These are phyloP conservation scores for Phataginus tricuspis DNA, from an alignment of 2,797 vertebrate species.

Conservation along the genomic window DNA sequence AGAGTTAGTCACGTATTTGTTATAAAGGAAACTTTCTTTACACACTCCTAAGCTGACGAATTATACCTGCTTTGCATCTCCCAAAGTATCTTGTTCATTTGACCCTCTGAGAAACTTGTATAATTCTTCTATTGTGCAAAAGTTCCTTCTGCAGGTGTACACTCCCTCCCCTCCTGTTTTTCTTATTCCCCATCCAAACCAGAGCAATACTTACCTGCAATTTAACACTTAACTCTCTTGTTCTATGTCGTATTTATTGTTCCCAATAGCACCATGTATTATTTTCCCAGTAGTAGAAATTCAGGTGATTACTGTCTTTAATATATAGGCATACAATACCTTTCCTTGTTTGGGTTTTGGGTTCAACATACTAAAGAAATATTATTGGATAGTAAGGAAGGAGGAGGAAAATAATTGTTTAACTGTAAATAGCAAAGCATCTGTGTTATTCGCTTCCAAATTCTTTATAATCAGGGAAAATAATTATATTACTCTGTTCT, in stretches of 20 bases:
- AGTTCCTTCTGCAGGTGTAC: not conserved
- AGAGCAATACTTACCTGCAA: not conserved
- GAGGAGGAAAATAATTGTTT: conserved; percentile 56
- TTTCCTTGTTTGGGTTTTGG: conserved; percentile 62
- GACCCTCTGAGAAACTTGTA: not conserved
- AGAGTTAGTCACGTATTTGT: not conserved
- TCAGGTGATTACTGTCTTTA: conserved; percentile 58
- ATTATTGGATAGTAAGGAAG: conserved; percentile 37
- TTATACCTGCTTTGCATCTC: not conserved
- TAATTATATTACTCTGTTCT: conserved; percentile 72
- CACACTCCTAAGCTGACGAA: not conserved
- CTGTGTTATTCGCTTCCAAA: conserved; percentile 64
- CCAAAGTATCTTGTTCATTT: not conserved
- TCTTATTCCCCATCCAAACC: not conserved
- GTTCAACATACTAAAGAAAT: conserved; percentile 61
- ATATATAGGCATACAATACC: conserved; percentile 44
- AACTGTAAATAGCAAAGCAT: conserved; percentile 68
- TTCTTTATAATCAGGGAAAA: conserved; percentile 71
- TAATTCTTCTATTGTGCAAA: not conserved
- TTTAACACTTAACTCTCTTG: not conserved
- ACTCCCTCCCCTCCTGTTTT: not conserved
- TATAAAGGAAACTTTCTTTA: not conserved
- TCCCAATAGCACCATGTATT: not conserved
- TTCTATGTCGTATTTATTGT: not conserved
- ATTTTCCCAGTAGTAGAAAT: conserved; percentile 13